Evolutionary conservation across 2,797 vertebrate genomes (phyloP), one percentile per base, ranked within the genome.

Genomic region (Holocentrus rufus): DNA sequence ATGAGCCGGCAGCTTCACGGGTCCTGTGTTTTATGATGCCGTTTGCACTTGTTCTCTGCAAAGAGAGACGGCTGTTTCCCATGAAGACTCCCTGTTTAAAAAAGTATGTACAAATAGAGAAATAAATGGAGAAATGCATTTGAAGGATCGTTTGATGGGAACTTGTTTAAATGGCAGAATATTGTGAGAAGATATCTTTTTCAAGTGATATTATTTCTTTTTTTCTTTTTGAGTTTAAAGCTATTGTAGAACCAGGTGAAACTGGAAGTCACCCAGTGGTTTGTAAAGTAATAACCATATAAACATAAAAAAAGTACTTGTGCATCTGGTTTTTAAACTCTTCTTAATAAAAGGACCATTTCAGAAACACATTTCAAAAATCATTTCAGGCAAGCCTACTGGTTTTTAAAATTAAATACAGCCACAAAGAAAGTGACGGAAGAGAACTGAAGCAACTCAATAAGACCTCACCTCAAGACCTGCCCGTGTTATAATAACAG

Each of bases 1-100:
- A 3, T 17, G 66, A 46, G 65, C 54, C 30, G 4, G 15, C 44
- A 81, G 27, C 66, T 77, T 82, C 69, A 22, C 22, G 58, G 17
- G 47, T 66, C 36, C 30, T 68, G 23, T 74, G 39, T 69, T 78
- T 80, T 23, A 59, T 65, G 20, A 65, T n/a, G 56, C 34, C 57
- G 31, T 81, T 78, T 73, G 42, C 69, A 27, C 60, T 52, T 76
- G 17, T 60, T 72, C 23, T 71, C 5, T 53, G 20, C 42, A 31
- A 67, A n/a, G 27, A 15, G 36, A 72, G 54, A 47, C 34, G 57
- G 66, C 15, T 65, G 50, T 65, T 65, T 25, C 42, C 15, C 15
- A 11, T 60, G 23, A 60, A 60, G 22, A 31, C 7, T 17, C 10
- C 39, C 11, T 20, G 20, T 59, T 30, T 3, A 15, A 63, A 60